Evolutionary conservation across 2,888 invertebrate genomes (phyloP), one percentile per base, ranked within the genome.

Genomic region (Oscheius sp.): DNA sequence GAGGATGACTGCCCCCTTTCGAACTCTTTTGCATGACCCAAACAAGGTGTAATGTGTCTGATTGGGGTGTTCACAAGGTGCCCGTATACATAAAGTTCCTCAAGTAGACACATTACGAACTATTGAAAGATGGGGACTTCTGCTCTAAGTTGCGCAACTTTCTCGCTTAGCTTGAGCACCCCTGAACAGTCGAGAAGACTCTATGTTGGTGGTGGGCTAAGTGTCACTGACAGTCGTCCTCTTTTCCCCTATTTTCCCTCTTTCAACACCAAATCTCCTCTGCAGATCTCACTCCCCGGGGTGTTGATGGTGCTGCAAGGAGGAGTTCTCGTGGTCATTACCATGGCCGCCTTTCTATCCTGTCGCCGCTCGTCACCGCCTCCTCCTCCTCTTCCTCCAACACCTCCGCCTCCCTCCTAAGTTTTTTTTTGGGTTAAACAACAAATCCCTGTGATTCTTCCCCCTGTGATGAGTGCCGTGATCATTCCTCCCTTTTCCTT

Each of bases 251-350:
- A 7, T 21, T 3, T 53, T 11, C 29, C 53, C 53, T 53, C 42
- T 42, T 5, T 42, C 9, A 50, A 13, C 50, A 50, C 62, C 10
- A 42, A 47, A 48, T 48, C 29, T 2, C 29, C 63, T 75, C 70
- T 75, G 3, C 79, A 84, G 84, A 84, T 84, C 70, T 76, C 81
- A 33, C 76, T 84, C 70, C 83, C 84, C 50, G 75, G 76, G 29
- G 74, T 75, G 50, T 75, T 84, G 65, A 75, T 84, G 78, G 75
- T 74, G 47, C 42, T 79, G 9, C 84, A 84, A 78, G 70, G 72
- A 59, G 47, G 60, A n/a, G 80, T 84, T 51, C 62, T 81, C 13
- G 63, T 83, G n/a, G 68, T 83, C 58, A 77, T 79, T 57, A 71
- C 62, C 35, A 73, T 75, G 35, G 81, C 78, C 13, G 70, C 79